phyloP scores from a whole-genome alignment of 2,113 vertebrate species.

The Oncorhynchus kisutch region DNA sequence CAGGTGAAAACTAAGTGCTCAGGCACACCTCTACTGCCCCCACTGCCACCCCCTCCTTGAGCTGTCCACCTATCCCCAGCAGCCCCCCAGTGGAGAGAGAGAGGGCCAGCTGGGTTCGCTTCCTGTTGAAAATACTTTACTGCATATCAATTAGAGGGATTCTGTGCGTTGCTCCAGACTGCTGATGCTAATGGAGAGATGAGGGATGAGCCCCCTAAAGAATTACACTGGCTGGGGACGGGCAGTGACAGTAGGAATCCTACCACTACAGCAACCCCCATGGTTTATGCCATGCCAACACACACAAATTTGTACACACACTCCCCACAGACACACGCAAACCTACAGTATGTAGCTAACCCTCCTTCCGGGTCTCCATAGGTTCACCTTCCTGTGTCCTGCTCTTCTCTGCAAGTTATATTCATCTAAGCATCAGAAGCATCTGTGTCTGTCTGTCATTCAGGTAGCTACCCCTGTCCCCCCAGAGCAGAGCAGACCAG shows the following conservation, averaged over 20 bases:
- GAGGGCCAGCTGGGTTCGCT: not conserved
- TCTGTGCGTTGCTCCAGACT: slow-evolving; percentile 19
- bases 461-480: not conserved
- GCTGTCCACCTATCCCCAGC: not conserved
- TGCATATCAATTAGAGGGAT: slow-evolving; percentile 46
- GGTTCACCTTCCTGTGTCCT: not conserved
- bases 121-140: slow-evolving; percentile 47
- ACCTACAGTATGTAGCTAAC: too few relatives aligned
- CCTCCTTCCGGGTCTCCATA: not conserved
- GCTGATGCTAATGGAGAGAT: slow-evolving; percentile 47
- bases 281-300: slow-evolving; percentile 21
- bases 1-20: slow-evolving; percentile 14
- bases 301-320: slow-evolving; percentile 2
- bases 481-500: not conserved
- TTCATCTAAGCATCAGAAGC: not conserved
- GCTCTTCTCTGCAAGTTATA: not conserved
- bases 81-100: slow-evolving; percentile 6
- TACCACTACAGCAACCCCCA: slow-evolving; percentile 17
- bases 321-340: not conserved
- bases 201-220: slow-evolving; percentile 45
- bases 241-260: slow-evolving; percentile 35
- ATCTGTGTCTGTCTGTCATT: not conserved
- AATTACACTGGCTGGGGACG: slow-evolving; percentile 33
- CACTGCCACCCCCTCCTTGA: not conserved
- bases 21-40: not conserved